phyloP scores from a whole-genome alignment of 2,113 vertebrate genomes.

The Chauna torquata region DNA sequence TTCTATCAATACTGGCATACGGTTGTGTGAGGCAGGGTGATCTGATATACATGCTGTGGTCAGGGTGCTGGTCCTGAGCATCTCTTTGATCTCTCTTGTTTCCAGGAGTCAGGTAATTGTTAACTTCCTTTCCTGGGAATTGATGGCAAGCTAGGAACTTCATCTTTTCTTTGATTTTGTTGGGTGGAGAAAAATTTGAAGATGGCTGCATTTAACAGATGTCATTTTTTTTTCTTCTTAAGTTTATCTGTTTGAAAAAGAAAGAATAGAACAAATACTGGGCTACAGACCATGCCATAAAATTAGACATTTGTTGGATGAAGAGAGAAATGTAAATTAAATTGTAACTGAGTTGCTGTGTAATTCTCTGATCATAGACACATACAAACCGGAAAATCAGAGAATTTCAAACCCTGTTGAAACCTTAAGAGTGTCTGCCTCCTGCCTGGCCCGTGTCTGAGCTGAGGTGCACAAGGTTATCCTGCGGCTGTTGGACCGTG shows the following conservation, averaged over 20 bases:
- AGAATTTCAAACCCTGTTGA: background rate
- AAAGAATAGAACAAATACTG: background rate
- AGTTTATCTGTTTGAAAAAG: background rate
- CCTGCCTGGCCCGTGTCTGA: rapidly evolving
- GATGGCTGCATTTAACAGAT: background rate
- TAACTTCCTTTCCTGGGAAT: background rate
- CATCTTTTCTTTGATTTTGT: background rate
- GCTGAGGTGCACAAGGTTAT: background rate
- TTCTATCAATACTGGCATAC: background rate
- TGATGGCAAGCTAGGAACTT: background rate
- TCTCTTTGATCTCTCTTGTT: background rate
- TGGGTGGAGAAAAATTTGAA: background rate
- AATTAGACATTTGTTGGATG: background rate
- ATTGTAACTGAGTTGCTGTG: background rate
- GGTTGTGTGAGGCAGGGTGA: background rate
- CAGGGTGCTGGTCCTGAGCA: background rate
- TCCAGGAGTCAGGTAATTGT: background rate
- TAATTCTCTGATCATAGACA: background rate
- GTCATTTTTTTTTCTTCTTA: background rate
- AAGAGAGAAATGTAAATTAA: background rate
- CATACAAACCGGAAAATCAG: background rate
- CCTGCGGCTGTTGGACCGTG: background rate
- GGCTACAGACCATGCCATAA: background rate
- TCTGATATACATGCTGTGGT: background rate
- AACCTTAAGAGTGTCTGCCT: background rate